Conservation (phyloP, 2,113 vertebrate genomes). For the Misgurnus anguillicaudatus region DNA sequence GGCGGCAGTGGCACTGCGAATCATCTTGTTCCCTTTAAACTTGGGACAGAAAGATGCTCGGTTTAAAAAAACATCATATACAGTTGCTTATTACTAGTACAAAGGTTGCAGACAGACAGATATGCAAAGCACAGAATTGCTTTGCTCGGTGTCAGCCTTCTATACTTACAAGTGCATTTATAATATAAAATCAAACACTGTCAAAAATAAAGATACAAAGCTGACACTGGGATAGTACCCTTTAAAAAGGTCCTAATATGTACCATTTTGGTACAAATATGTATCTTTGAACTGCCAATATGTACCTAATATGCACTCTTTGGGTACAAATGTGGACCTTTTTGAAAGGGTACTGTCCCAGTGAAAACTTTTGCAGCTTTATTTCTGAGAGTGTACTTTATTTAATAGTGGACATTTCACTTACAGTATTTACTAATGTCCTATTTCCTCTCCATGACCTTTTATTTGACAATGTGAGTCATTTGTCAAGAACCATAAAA, state of each 20-base stretch:
- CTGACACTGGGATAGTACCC: too few species aligned
- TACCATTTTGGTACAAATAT: too few species aligned
- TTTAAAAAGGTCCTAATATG: too few species aligned
- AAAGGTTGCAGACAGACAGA: constrained; percentile 35
- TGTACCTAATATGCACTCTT: too few species aligned
- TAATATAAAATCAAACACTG: too few species aligned
- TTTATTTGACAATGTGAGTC: constrained; percentile 27
- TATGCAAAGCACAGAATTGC: constrained; percentile 17
- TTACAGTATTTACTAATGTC: not conserved
- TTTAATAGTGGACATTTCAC: constrained; percentile 22
- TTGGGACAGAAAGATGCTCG: constrained; percentile 11
- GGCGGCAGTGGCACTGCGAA: constrained; percentile 29
- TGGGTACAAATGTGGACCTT: too few species aligned
- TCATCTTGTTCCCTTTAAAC: constrained; percentile 19
- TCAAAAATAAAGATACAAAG: too few species aligned
- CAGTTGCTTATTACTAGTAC: constrained; percentile 28
- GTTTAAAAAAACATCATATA: constrained; percentile 16
- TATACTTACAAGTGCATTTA: too few species aligned
- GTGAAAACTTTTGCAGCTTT: too few species aligned
- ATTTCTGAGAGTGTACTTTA: too few species aligned
- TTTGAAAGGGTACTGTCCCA: too few species aligned
- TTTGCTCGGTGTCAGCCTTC: constrained; percentile 13
- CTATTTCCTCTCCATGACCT: constrained; percentile 12
- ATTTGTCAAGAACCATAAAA: constrained; percentile 35
- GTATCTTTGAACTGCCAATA: too few species aligned